Percentiles rank a stretch among this genome's conserved stretches.
Evolutionary conservation across 2,888 invertebrate species (phyloP).

Genomic region (Palloptera scutellata): DNA sequence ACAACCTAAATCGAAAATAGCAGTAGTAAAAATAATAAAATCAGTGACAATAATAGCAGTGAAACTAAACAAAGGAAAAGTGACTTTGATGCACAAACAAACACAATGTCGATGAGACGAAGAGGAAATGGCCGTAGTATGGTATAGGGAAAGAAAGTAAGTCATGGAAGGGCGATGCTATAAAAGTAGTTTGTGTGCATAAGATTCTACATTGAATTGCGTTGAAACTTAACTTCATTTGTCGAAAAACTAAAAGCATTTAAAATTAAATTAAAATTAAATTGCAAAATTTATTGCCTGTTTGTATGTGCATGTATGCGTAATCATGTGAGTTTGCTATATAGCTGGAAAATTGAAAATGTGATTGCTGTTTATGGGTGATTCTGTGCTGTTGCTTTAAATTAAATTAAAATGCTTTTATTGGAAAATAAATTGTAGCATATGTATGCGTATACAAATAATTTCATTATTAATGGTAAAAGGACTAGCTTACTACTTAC

Average conservation of each 20-base stretch:
- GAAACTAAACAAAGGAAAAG: background rate
- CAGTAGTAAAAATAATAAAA: background rate
- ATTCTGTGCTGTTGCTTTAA: too few relatives aligned
- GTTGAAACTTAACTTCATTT: background rate
- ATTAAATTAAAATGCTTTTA: too few relatives aligned
- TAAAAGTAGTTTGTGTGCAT: background rate
- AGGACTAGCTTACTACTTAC: too few relatives aligned
- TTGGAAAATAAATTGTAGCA: too few relatives aligned
- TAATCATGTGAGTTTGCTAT: background rate
- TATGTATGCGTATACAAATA: too few relatives aligned
- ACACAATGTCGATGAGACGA: too few relatives aligned
- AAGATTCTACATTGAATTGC: background rate
- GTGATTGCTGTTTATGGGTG: too few relatives aligned
- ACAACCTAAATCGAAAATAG: background rate
- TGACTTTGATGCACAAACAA: too few relatives aligned
- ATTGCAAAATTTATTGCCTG: background rate
- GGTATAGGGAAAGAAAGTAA: too few relatives aligned
- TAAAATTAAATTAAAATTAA: slow-evolving; percentile 2
- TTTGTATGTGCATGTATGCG: slow-evolving; percentile 14
- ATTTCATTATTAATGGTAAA: too few relatives aligned
- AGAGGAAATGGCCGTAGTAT: too few relatives aligned
- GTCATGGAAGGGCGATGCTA: background rate
- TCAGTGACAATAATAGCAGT: background rate
- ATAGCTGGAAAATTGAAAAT: too few relatives aligned
- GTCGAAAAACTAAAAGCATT: slow-evolving; percentile 2